Percentiles rank a stretch among this genome's conserved stretches.
Conservation (phyloP, 2,113 vertebrate species). For the Mustela lutreola region DNA sequence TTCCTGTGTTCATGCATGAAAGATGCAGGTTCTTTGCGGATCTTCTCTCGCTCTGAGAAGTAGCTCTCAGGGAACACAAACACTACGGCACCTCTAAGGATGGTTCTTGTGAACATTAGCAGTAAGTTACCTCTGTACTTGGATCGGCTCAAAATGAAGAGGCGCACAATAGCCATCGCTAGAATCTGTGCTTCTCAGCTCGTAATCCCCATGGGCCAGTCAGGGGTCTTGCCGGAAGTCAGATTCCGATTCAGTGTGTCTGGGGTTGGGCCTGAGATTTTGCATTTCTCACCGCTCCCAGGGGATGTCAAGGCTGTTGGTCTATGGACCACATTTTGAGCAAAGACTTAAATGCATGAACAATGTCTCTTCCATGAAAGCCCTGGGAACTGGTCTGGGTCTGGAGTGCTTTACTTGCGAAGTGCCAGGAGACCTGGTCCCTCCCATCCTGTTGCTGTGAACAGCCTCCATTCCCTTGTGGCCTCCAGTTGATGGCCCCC, state of each 20-base stretch:
- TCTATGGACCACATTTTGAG: background rate
- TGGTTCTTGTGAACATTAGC: background rate
- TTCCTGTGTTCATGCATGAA: background rate
- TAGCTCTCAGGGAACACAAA: background rate
- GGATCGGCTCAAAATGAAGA: background rate
- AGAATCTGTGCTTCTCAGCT: background rate
- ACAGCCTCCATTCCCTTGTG: background rate
- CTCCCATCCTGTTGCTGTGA: background rate
- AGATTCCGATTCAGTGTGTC: background rate
- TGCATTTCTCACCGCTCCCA: background rate
- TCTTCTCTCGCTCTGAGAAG: background rate
- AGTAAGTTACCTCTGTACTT: background rate
- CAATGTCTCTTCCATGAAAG: background rate
- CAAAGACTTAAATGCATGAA: background rate
- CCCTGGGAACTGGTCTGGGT: background rate
- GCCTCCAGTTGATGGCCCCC: background rate
- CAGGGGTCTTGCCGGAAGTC: background rate
- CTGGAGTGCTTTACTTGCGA: background rate
- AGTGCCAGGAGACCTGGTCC: background rate
- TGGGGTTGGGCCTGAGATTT: background rate
- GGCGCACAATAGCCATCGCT: background rate
- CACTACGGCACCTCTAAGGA: background rate
- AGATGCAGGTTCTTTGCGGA: background rate
- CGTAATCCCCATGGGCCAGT: background rate
- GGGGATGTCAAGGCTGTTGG: background rate